These are phyloP conservation scores for Nephrotoma appendiculata DNA, from an alignment of 2,888 invertebrate genomes.

Conservation along the genomic window DNA sequence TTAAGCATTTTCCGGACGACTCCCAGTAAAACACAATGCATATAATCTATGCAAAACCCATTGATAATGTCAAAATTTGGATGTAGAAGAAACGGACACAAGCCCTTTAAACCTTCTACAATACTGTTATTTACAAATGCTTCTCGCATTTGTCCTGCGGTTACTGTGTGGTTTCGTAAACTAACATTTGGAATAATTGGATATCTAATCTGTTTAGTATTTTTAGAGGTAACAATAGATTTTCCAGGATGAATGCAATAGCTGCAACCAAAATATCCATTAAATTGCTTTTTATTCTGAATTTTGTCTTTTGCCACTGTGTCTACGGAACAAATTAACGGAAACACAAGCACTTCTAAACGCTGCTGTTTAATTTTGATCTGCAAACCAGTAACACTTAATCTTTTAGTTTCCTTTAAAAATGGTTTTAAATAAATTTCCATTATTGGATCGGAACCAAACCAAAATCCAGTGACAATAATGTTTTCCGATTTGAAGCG, in stretches of 20 bases:
- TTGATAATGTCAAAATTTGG: background rate
- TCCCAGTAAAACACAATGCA: background rate
- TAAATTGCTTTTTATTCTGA: background rate
- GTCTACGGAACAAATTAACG: background rate
- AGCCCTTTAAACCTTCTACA: background rate
- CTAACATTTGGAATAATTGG: background rate
- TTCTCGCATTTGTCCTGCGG: background rate
- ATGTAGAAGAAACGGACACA: background rate
- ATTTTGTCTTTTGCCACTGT: background rate
- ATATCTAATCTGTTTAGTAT: background rate
- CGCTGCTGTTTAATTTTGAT: too few species aligned
- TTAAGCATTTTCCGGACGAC: background rate
- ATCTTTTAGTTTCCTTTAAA: too few species aligned
- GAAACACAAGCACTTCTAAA: background rate
- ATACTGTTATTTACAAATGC: background rate
- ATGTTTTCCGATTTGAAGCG: too few species aligned
- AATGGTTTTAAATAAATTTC: too few species aligned
- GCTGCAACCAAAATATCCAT: slow-evolving; percentile 4
- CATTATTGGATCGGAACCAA: too few species aligned
- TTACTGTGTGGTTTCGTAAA: background rate
- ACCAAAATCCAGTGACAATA: too few species aligned
- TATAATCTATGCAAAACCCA: background rate
- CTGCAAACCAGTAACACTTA: too few species aligned
- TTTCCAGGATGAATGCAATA: background rate
- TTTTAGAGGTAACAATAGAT: background rate